Evolutionary conservation across 2,888 invertebrate genomes (phyloP), one percentile per base, ranked within the genome.

Genomic region (Drosophila emarginata): DNA sequence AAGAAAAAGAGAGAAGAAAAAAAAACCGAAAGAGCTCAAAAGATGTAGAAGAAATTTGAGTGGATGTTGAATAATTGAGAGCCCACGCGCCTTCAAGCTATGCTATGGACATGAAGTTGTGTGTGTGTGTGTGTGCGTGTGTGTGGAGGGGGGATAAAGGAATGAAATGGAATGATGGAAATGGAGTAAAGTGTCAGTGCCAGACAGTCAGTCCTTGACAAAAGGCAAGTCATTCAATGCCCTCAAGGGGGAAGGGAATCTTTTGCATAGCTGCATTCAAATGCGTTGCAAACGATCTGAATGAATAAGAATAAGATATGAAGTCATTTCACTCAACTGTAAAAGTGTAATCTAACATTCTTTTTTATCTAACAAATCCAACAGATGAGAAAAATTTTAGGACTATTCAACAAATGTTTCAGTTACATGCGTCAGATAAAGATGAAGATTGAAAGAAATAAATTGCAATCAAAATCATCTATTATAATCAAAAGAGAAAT

Each of bases 41-140:
- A n/a, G 37, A 14, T 58, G 37, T 39, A 9, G 21, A 4, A 9
- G 4, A 53, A 37, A 70, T 18, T 58, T 28, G 36, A 58, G 37
- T 28, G 23, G 39, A 65, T 56, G 56, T 57, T 71, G 67, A 66
- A 61, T 61, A 71, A 70, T 71, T 70, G 54, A 64, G 72, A 39
- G 36, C 56, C 57, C 28, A 62, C 54, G 59, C 59, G 54, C 21
- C 21, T 39, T 14, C 14, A 12, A 37, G 37, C 37, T 37, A 37
- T 36, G 36, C 28, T 5, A 28, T 28, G 36, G 37, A 37, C 37
- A n/a, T 37, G 12, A 45, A 45, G 18, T 45, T 21, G 18, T 45
- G 3, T 26, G 5, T 26, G 26, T 26, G 9, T 32, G 7, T 9
- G 32, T 7, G 32, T 9, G 32, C 9, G 9, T 7, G 32, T 32